Evolutionary conservation across 2,113 vertebrate genomes (phyloP).

Genomic region (Pseudonaja textilis): DNA sequence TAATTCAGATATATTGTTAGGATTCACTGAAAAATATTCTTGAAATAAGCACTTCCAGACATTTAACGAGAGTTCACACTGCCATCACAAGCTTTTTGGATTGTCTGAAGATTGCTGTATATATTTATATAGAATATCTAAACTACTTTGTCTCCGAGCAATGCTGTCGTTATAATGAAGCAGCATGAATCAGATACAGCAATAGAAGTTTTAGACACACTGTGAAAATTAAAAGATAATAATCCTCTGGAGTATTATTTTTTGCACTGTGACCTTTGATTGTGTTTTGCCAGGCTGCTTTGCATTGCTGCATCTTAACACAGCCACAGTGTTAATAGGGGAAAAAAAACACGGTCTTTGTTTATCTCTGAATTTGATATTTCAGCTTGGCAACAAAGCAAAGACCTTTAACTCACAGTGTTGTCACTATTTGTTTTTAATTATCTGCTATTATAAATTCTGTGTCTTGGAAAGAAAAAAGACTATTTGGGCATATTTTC

Average conservation of each 20-base stretch:
- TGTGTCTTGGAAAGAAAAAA: constrained; percentile 30
- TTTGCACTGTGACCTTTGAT: constrained; percentile 33
- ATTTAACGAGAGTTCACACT: constrained; percentile 1
- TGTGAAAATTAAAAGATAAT: constrained; percentile 43
- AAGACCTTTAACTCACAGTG: constrained; percentile 50
- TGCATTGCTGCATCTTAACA: constrained; percentile 42
- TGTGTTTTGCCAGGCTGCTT: constrained; percentile 42
- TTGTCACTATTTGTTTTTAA: constrained; percentile 66
- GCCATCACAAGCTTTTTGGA: background rate
- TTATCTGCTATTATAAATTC: constrained; percentile 57
- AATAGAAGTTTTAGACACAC: constrained; percentile 2
- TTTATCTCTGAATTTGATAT: constrained; percentile 66
- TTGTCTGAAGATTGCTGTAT: constrained; percentile 25
- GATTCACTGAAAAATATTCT: background rate
- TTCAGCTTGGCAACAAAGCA: constrained; percentile 62
- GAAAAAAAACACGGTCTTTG: constrained; percentile 44
- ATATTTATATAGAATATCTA: constrained; percentile 22
- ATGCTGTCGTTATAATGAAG: constrained; percentile 1
- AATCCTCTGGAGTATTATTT: constrained; percentile 20
- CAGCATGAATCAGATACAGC: constrained; percentile 18
- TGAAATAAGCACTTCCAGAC: background rate
- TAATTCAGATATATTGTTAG: background rate
- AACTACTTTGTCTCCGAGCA: constrained; percentile 21
- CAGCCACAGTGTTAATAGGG: constrained; percentile 42
- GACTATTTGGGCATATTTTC: constrained; percentile 49